phyloP scores from a whole-genome alignment of 2,888 invertebrate species.

The Rotaria sp. region DNA sequence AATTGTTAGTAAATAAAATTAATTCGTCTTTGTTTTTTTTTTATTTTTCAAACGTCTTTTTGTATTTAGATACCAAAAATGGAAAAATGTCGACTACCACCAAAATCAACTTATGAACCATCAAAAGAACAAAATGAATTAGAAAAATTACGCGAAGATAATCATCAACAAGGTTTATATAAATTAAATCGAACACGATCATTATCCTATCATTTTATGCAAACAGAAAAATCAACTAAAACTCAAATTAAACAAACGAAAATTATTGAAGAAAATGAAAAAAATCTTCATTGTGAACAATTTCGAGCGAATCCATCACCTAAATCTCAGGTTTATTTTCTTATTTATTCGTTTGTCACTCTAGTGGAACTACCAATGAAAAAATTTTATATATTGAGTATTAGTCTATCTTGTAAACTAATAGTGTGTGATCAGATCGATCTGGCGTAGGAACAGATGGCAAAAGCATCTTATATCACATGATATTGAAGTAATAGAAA shows the following conservation, averaged over 20 bases:
- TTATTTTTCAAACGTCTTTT: not conserved
- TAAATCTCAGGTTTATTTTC: constrained; percentile 46
- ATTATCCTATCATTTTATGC: not conserved
- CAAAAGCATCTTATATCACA: too few species aligned
- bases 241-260: constrained; percentile 47
- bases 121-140: constrained; percentile 47
- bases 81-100: constrained; percentile 46
- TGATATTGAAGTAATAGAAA: too few species aligned
- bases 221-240: constrained; percentile 50
- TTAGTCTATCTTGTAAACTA: too few species aligned
- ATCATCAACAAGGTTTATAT: constrained; percentile 45
- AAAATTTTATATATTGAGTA: too few species aligned
- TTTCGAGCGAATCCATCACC: constrained; percentile 48
- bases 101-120: constrained; percentile 46
- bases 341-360: too few species aligned
- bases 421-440: too few species aligned
- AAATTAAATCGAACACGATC: constrained; percentile 47
- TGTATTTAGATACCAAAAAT: constrained; percentile 49
- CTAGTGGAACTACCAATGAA: too few species aligned
- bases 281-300: constrained; percentile 49
- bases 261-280: constrained; percentile 47
- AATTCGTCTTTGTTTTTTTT: too few species aligned
- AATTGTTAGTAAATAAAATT: constrained; percentile 44
- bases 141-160: constrained; percentile 43
- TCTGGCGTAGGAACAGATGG: too few species aligned